Evolutionary conservation across 2,797 vertebrate species (phyloP), one percentile per base, ranked within the genome.

Genomic region (Zalophus californianus): DNA sequence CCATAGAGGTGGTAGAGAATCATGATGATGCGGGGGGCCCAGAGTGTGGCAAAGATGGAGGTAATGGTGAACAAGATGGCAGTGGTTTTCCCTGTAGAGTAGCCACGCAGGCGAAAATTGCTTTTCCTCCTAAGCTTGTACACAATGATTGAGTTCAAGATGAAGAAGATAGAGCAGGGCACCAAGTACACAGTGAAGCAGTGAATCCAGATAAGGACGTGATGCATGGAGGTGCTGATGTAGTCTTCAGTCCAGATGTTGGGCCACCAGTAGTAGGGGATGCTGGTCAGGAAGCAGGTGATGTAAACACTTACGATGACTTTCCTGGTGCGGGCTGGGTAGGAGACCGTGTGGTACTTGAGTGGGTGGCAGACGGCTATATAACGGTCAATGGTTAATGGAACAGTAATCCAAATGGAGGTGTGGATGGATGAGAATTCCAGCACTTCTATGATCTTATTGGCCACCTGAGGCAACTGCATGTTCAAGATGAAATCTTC

Each of bases 211-310:
- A 99, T 99, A 23, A 99, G 99, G 50, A 99, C 98, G 0, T 99
- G 99, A 89, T 99, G 99, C 70, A 99, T 91, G 20, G 99, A 99
- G 0, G 99, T 99, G 97, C 99, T 99, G 83, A 95, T 98, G 97
- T 99, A 99, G 96, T 99, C 98, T 93, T 99, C 99, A 6, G 99
- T 99, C 99, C 99, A 99, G 54, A 99, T 99, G 97, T 99, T 99
- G 32, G 99, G 99, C 99, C 99, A 99, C 99, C 99, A 99, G 98
- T 99, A 99, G 97, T 99, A 99, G 0, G 99, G 99, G 35, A 99
- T 99, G 84, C 99, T 99, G 88, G 99, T 99, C 91, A 99, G 96
- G 93, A 99, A 98, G 97, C 99, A 99, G 90, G 99, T 99, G 72
- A 99, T 4, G 3, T 99, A 99, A 44, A 99, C 99, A 0, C 99